Conservation (phyloP, 2,797 vertebrate species). For the Enteromius paludinosus region DNA sequence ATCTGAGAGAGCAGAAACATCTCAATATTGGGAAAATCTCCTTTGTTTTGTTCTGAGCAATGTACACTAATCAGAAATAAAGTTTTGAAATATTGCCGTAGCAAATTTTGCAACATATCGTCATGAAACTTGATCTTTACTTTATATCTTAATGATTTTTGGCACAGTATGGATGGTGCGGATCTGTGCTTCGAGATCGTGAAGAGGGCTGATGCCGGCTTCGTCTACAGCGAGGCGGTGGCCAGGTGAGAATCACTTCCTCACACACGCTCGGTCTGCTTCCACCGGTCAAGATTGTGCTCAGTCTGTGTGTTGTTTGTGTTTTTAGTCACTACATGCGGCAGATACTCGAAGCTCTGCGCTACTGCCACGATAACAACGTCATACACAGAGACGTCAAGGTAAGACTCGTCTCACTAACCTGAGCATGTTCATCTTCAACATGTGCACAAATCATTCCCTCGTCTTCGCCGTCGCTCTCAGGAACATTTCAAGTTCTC, state of each 20-base stretch:
- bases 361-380: constrained; percentile 98
- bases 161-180: constrained; percentile 88
- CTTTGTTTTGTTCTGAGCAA: no score
- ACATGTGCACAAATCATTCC: no score
- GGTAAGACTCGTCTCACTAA: constrained; percentile 74
- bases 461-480: not conserved
- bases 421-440: no score
- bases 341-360: constrained; percentile 95
- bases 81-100: no score
- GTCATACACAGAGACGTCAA: constrained; percentile 98
- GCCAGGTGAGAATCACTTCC: constrained; percentile 83
- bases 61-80: no score
- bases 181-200: constrained; percentile 99
- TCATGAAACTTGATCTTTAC: no score
- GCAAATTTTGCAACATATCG: no score
- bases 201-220: constrained; percentile 95
- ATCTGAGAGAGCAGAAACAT: no score
- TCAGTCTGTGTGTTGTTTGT: not conserved
- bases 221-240: constrained; percentile 98
- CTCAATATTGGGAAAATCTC: no score
- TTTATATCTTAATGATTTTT: no score
- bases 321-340: constrained; percentile 94
- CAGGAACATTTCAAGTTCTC: not conserved
- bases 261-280: not conserved
- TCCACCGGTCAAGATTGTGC: not conserved